Evolutionary conservation across 92 coral and sea anemone genomes (phyloP).

Genomic region (Epizoanthus fatuus): DNA sequence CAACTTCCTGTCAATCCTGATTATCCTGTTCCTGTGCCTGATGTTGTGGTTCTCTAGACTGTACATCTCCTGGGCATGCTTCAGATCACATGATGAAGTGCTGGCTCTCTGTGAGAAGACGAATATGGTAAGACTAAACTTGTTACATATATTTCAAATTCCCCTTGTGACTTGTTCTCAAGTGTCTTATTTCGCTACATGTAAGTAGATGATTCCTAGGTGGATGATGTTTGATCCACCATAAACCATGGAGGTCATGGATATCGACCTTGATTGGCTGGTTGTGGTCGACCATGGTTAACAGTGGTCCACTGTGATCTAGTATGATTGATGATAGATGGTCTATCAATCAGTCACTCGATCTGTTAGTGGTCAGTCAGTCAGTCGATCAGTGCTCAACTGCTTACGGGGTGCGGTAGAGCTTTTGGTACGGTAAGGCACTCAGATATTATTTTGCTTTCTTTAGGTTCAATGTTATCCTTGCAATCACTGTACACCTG

Average conservation of each 20-base stretch:
- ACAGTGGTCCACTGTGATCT: too few relatives aligned
- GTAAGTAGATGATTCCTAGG: too few relatives aligned
- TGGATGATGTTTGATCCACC: too few relatives aligned
- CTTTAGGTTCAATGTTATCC: constrained; percentile 94
- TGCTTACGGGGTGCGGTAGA: background rate
- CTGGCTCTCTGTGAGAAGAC: constrained; percentile 89
- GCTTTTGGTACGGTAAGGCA: background rate
- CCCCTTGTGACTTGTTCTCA: background rate
- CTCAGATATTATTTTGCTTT: background rate
- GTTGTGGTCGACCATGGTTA: too few relatives aligned
- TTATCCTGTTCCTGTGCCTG: constrained; percentile 82
- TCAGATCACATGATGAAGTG: constrained; percentile 80
- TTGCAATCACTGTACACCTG: constrained; percentile 74
- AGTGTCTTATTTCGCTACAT: background rate
- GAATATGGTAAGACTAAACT: constrained; percentile 71
- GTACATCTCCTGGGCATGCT: constrained; percentile 97
- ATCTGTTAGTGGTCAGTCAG: too few relatives aligned
- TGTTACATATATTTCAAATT: background rate
- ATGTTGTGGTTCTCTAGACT: constrained; percentile 97
- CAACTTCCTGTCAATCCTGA: constrained; percentile 80
- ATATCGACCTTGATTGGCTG: too few relatives aligned
- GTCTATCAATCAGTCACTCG: too few relatives aligned
- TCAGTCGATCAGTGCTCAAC: too few relatives aligned
- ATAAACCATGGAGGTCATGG: too few relatives aligned
- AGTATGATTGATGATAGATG: too few relatives aligned